Evolutionary conservation across 1,140 invertebrate genomes (phyloP).

Genomic region (Temnothorax nylanderi): DNA sequence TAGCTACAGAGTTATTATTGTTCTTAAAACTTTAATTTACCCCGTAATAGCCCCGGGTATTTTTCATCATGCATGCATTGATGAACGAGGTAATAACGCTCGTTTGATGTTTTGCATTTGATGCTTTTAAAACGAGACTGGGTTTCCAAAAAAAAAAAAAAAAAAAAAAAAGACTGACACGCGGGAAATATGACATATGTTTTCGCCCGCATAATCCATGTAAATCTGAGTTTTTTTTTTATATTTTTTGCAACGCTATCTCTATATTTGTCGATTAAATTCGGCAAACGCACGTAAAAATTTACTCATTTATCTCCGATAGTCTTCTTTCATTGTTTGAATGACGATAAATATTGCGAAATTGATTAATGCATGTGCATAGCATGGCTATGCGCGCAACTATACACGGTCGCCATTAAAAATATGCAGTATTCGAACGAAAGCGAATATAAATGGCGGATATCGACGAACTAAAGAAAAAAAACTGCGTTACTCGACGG

Average conservation of each 20-base stretch:
- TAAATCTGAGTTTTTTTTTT: conserved; percentile 13
- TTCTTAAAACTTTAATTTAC: conserved; percentile 49
- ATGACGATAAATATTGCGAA: conserved; percentile 25
- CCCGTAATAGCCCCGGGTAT: conserved; percentile 12
- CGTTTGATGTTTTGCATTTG: conserved; percentile 38
- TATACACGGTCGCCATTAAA: background rate
- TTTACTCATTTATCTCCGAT: conserved; percentile 29
- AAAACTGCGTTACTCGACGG: conserved; percentile 13
- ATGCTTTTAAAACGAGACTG: conserved; percentile 21
- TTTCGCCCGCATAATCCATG: conserved; percentile 42
- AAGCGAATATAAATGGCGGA: conserved; percentile 23
- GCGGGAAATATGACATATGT: background rate
- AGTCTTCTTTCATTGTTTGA: background rate
- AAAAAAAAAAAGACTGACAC: background rate
- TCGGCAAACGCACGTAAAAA: conserved; percentile 2
- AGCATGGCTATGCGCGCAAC: background rate
- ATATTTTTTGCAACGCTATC: background rate
- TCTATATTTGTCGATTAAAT: conserved; percentile 43
- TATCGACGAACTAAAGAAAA: background rate
- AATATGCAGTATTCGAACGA: conserved; percentile 9
- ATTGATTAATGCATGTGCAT: conserved; percentile 51
- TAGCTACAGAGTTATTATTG: conserved; percentile 1
- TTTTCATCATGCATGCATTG: conserved; percentile 39
- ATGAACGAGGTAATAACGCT: conserved; percentile 20
- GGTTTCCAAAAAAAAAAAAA: background rate